These are phyloP conservation scores for Ictidomys tridecemlineatus DNA, from an alignment of 2,113 vertebrate genomes.

Conservation along the genomic window DNA sequence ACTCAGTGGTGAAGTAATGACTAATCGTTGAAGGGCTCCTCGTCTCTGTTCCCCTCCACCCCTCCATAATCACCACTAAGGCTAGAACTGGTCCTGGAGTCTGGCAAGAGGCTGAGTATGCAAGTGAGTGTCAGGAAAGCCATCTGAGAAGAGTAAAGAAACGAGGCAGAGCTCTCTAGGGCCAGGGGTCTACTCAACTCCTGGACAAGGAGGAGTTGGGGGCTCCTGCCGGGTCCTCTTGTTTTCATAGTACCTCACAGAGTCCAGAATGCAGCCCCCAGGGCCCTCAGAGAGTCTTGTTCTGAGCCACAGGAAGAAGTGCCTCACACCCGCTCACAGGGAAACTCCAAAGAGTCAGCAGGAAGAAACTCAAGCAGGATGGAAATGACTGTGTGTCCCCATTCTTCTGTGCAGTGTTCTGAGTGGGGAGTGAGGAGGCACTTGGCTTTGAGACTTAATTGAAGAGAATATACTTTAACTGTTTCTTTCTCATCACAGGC, in stretches of 20 bases:
- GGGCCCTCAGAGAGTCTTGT: background rate
- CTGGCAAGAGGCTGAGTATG: background rate
- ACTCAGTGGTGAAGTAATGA: slow-evolving; percentile 73
- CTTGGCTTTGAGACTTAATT: slow-evolving; percentile 28
- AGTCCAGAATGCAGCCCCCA: background rate
- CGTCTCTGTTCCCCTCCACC: background rate
- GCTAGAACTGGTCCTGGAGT: slow-evolving; percentile 18
- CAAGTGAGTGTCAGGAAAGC: background rate
- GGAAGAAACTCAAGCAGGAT: slow-evolving; percentile 70
- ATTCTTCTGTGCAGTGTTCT: slow-evolving; percentile 38
- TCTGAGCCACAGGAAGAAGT: slow-evolving; percentile 77
- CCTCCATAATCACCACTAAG: slow-evolving; percentile 56
- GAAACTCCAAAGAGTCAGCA: slow-evolving; percentile 78
- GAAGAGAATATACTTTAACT: slow-evolving; percentile 51
- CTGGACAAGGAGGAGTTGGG: background rate
- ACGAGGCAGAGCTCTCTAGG: background rate
- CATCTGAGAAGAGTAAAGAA: background rate
- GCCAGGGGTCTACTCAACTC: background rate
- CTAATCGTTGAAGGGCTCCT: slow-evolving; percentile 30
- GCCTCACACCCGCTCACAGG: slow-evolving; percentile 72
- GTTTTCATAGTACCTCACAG: background rate
- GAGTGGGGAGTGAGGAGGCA: background rate
- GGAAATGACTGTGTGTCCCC: slow-evolving; percentile 65
- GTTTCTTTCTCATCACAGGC: slow-evolving; percentile 21
- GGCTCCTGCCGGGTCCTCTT: background rate